phyloP scores from a whole-genome alignment of 2,888 invertebrate genomes.

The Labia minor region DNA sequence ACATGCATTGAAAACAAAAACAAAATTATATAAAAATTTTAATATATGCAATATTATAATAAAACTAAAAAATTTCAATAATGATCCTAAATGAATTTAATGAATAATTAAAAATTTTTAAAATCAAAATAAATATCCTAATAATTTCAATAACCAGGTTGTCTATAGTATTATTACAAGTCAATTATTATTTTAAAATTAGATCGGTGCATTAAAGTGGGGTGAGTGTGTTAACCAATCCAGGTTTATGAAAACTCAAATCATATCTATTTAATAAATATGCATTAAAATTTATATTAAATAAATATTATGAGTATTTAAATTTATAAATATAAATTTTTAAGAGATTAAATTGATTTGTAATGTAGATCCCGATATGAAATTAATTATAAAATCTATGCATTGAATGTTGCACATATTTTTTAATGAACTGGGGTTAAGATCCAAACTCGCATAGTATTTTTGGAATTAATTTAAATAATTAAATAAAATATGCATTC shows the following conservation, averaged over 20 bases:
- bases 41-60: neutral
- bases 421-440: conserved; percentile 5
- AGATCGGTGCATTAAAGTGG: neutral
- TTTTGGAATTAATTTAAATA: conserved; percentile 13
- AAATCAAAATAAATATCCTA: neutral
- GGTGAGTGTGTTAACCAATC: neutral
- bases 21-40: neutral
- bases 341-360: neutral
- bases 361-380: neutral
- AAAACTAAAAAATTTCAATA: neutral
- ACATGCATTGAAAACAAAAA: neutral
- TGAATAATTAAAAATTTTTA: neutral
- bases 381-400: neutral
- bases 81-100: neutral
- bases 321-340: neutral
- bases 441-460: neutral
- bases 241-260: conserved; percentile 5
- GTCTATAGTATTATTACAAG: neutral
- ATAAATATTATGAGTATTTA: neutral
- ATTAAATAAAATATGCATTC: conserved; percentile 7
- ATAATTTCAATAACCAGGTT: neutral
- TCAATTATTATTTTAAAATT: neutral
- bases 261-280: neutral
- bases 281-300: neutral
- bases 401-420: neutral